Evolutionary conservation across 2,888 invertebrate species (phyloP).

Genomic region (Elysia crispata): DNA sequence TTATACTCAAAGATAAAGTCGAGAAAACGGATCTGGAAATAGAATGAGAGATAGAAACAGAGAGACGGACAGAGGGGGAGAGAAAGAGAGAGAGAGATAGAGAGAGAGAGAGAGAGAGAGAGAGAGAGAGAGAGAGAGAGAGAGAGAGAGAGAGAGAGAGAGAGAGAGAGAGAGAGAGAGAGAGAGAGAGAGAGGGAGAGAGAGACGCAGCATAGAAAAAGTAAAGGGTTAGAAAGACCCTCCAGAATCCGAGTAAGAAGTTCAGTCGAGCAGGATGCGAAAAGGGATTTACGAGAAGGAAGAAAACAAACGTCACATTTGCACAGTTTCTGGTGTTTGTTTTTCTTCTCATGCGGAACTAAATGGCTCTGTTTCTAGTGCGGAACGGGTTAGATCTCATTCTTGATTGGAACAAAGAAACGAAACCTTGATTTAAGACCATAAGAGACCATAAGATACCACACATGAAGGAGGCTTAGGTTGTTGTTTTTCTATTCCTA

Average conservation of each 20-base stretch:
- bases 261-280: neutral
- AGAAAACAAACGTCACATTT: neutral
- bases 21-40: neutral
- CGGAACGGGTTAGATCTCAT: no score
- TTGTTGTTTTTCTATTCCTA: no score
- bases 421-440: no score
- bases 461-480: no score
- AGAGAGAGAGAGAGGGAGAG: constrained; percentile 9
- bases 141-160: neutral
- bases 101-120: no score
- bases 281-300: neutral
- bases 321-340: neutral
- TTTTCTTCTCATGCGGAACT: no score
- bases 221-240: neutral
- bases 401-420: no score
- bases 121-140: neutral
- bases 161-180: constrained; percentile 27
- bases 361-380: no score
- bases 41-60: neutral
- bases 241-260: constrained; percentile 16
- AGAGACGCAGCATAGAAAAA: neutral
- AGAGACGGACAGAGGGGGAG: no score
- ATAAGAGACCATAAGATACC: no score
- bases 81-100: no score
- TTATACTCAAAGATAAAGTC: no score